phyloP scores from a whole-genome alignment of 2,888 invertebrate genomes.

The Drosophila demipolita region DNA sequence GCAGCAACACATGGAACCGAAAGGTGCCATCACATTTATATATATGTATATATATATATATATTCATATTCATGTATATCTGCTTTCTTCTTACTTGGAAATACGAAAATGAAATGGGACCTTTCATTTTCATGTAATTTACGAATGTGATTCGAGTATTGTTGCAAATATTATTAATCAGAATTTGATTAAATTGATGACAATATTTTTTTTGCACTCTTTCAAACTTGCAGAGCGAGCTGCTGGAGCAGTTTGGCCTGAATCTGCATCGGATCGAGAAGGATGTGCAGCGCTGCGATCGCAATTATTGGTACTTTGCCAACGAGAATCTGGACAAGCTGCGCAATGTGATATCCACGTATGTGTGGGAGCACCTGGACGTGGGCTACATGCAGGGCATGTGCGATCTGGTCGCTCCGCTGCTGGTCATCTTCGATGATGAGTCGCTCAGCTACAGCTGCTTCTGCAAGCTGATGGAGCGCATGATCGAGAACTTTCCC shows the following conservation, averaged over 20 bases:
- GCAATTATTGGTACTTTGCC: conserved; percentile 97
- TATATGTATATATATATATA: no score
- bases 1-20: not conserved
- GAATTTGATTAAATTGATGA: no score
- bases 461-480: conserved; percentile 95
- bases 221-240: conserved; percentile 88
- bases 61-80: no score
- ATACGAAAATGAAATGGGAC: no score
- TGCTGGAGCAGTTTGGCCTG: conserved; percentile 93
- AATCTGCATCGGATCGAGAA: conserved; percentile 98
- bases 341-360: conserved; percentile 95
- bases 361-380: conserved; percentile 98
- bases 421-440: conserved; percentile 96
- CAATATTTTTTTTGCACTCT: not conserved
- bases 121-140: no score
- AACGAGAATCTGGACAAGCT: conserved; percentile 95
- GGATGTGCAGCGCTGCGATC: conserved; percentile 97
- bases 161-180: not conserved
- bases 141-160: not conserved
- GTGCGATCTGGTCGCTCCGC: conserved; percentile 97
- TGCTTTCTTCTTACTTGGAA: no score
- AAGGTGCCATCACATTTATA: not conserved
- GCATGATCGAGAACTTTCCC: conserved; percentile 97
- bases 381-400: conserved; percentile 98
- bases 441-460: conserved; percentile 96